phyloP scores from a whole-genome alignment of 92 coral and sea anemone species.

The Bergia sp. region DNA sequence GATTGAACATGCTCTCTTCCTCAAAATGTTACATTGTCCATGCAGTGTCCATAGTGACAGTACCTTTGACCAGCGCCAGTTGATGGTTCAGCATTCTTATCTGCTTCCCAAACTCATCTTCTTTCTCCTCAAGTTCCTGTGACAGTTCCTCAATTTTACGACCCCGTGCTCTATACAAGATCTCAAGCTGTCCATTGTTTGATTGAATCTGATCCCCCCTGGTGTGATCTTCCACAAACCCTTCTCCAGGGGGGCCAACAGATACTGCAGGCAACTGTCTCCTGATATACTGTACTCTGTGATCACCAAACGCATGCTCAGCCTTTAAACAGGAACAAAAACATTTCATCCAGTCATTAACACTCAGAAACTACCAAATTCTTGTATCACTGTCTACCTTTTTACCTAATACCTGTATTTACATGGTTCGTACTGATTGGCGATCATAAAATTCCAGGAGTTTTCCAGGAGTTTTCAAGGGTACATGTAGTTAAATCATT shows the following conservation, averaged over 20 bases:
- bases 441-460: too few species aligned
- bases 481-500: too few species aligned
- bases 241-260: conserved; percentile 1
- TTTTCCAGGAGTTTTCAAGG: too few species aligned
- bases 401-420: not conserved
- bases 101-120: conserved; percentile 89
- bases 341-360: not conserved
- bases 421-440: too few species aligned
- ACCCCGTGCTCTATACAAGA: conserved; percentile 93
- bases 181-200: conserved; percentile 78
- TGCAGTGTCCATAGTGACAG: too few species aligned
- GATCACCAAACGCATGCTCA: conserved; percentile 53
- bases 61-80: conserved; percentile 85
- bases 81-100: conserved; percentile 91
- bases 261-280: conserved; percentile 10
- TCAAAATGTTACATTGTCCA: too few species aligned
- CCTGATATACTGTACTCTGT: conserved; percentile 68
- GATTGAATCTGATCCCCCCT: conserved; percentile 23
- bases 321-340: not conserved
- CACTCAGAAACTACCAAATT: not conserved
- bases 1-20: not conserved
- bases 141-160: conserved; percentile 90
- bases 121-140: conserved; percentile 71
- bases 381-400: not conserved
- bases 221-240: not conserved